Evolutionary conservation across 2,888 invertebrate genomes (phyloP).

Genomic region (Drosophila nr. medialis): DNA sequence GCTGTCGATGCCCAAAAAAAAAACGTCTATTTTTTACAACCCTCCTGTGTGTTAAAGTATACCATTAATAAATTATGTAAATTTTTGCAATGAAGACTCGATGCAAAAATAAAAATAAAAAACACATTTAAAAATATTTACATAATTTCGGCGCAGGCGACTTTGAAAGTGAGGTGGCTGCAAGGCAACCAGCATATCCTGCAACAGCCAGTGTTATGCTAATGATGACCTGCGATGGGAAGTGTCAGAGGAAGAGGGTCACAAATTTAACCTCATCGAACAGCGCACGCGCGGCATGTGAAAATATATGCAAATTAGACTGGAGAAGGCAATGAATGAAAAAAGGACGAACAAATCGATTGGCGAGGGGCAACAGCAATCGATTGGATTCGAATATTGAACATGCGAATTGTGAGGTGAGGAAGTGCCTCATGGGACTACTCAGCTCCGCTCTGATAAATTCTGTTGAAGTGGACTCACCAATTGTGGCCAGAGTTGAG

Average conservation of each 20-base stretch:
- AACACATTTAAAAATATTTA: conserved; percentile 72
- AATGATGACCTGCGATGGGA: conserved; percentile 75
- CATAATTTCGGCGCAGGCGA: conserved; percentile 77
- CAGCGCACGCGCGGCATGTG: conserved; percentile 63
- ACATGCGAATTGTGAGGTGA: not conserved
- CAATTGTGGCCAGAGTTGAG: conserved; percentile 78
- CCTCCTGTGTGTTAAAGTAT: conserved; percentile 26
- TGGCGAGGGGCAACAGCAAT: conserved; percentile 51
- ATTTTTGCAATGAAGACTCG: conserved; percentile 65
- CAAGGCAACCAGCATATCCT: conserved; percentile 25
- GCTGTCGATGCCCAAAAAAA: conserved; percentile 57
- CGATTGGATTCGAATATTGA: conserved; percentile 61
- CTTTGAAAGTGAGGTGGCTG: conserved; percentile 39
- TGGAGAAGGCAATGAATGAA: conserved; percentile 26
- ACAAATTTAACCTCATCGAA: conserved; percentile 10
- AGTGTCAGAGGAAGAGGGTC: conserved; percentile 34
- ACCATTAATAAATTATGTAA: conserved; percentile 67
- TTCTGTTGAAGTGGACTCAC: conserved; percentile 67
- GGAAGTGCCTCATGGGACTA: conserved; percentile 4
- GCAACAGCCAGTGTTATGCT: conserved; percentile 79
- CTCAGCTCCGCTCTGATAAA: conserved; percentile 15
- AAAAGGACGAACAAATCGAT: conserved; percentile 56
- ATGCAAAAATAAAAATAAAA: conserved; percentile 41
- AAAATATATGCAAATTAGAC: conserved; percentile 74
- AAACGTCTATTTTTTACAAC: conserved; percentile 54